These are phyloP conservation scores for Hoplias malabaricus DNA, from an alignment of 2,113 vertebrate genomes.

Conservation along the genomic window DNA sequence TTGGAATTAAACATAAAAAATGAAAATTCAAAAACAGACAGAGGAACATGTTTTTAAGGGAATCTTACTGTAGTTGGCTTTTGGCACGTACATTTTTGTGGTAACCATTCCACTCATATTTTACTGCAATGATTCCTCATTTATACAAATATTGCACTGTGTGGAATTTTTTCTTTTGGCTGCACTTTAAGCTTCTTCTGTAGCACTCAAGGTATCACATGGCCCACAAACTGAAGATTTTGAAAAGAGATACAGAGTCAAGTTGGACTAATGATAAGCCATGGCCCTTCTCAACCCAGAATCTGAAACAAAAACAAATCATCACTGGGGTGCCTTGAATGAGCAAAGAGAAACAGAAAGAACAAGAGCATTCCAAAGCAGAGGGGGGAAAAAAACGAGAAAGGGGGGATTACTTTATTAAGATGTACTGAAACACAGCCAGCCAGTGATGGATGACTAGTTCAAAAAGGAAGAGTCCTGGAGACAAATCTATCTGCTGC, in stretches of 20 bases:
- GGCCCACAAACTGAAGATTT: conserved; percentile 16
- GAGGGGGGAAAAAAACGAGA: conserved; percentile 73
- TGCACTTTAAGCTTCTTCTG: neutral
- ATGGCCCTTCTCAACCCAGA: conserved; percentile 70
- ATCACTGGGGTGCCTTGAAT: conserved; percentile 64
- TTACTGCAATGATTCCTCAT: neutral
- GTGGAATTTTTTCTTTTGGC: conserved; percentile 3
- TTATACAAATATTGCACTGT: neutral
- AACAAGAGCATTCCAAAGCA: conserved; percentile 78
- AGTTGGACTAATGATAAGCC: conserved; percentile 74
- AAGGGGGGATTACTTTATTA: conserved; percentile 76
- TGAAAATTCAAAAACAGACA: neutral
- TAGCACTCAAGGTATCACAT: neutral
- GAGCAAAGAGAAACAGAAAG: conserved; percentile 72
- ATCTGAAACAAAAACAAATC: conserved; percentile 76
- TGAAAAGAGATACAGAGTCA: conserved; percentile 50
- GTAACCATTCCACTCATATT: neutral
- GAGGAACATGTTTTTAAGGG: neutral
- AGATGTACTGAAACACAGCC: conserved; percentile 77
- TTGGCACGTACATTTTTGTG: conserved; percentile 1
- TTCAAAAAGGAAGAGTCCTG: conserved; percentile 62
- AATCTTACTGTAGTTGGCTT: neutral
- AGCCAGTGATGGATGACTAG: conserved; percentile 73
- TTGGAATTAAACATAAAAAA: neutral
- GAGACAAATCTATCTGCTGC: conserved; percentile 68